Evolutionary conservation across 2,113 vertebrate genomes (phyloP), one percentile per base, ranked within the genome.

Genomic region (Phaethornis superciliosus): DNA sequence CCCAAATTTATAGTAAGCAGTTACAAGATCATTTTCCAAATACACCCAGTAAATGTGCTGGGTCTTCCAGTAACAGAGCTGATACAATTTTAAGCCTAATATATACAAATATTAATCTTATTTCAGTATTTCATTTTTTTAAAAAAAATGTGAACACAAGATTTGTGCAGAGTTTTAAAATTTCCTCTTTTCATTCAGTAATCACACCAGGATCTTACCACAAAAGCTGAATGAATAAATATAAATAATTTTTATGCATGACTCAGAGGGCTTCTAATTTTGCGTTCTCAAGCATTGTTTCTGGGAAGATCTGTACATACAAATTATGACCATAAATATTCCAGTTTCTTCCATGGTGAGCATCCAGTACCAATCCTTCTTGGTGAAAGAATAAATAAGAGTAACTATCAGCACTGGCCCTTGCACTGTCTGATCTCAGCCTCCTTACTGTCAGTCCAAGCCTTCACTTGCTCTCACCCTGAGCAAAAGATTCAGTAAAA

Each of bases 401-500:
- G 9, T 58, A 30, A 30, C 49, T 54, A 30, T 19, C 59, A 22
- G 5, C 18, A 0, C 59, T 8, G 1, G 9, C 30, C 37, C 33
- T 20, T 7, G 5, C 22, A 10, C 0, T n/a, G 12, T 5, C 4
- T 6, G 24, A 35, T 32, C 40, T 49, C 37, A 42, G 68, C 2
- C 12, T 3, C 11, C 27, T 9, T 54, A 59, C 51, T 52, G 28
- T 2, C 23, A 46, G 8, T 55, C 70, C 44, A 52, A 52, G 15
- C 2, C 26, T 15, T 20, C 23, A 7, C 28, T 15, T 2, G 1
- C 11, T 15, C 74, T 30, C n/a, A 11, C n/a, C 22, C 7, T 8
- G 28, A 54, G 46, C 20, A 19, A 28, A 6, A 2, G 27, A 30
- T 10, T 32, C 35, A 7, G 11, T 21, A 24, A 35, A 60, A 62